Evolutionary conservation across 2,113 vertebrate genomes (phyloP).

Genomic region (Polyodon spathula): DNA sequence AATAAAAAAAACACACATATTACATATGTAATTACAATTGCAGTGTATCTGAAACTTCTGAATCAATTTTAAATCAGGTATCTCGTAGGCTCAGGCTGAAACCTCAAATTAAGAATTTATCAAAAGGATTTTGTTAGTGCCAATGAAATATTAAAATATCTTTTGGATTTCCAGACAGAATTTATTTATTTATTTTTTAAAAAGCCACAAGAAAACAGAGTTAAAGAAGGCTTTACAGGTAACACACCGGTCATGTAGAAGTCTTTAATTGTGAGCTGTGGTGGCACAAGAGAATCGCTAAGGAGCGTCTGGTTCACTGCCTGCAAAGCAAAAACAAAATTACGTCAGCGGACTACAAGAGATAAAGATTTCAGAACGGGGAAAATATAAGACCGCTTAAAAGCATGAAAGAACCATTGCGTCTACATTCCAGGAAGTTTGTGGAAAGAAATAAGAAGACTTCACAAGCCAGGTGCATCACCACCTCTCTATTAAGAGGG

Average conservation of each 20-base stretch:
- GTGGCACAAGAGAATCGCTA: constrained; percentile 62
- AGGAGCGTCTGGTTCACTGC: constrained; percentile 61
- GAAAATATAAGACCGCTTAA: constrained; percentile 78
- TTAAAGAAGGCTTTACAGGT: neutral
- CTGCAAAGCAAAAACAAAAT: constrained; percentile 31
- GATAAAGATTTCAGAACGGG: neutral
- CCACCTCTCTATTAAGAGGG: too few relatives aligned
- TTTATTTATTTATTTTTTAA: too few relatives aligned
- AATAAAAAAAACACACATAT: neutral
- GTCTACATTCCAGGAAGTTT: constrained; percentile 83
- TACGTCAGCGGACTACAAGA: neutral
- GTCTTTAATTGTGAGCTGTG: constrained; percentile 71
- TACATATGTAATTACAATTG: neutral
- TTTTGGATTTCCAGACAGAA: too few relatives aligned
- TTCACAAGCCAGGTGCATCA: too few relatives aligned
- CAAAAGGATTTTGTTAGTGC: too few relatives aligned
- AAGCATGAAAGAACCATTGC: constrained; percentile 72
- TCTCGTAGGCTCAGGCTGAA: too few relatives aligned
- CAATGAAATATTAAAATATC: too few relatives aligned
- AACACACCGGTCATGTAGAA: constrained; percentile 74
- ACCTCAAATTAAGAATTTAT: too few relatives aligned
- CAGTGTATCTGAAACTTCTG: too few relatives aligned
- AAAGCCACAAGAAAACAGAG: neutral
- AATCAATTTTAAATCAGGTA: too few relatives aligned
- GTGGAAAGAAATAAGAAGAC: neutral